Percentiles rank a stretch among this genome's conserved stretches.
phyloP scores from a whole-genome alignment of 2,113 vertebrate genomes.

The Mustelus asterias region DNA sequence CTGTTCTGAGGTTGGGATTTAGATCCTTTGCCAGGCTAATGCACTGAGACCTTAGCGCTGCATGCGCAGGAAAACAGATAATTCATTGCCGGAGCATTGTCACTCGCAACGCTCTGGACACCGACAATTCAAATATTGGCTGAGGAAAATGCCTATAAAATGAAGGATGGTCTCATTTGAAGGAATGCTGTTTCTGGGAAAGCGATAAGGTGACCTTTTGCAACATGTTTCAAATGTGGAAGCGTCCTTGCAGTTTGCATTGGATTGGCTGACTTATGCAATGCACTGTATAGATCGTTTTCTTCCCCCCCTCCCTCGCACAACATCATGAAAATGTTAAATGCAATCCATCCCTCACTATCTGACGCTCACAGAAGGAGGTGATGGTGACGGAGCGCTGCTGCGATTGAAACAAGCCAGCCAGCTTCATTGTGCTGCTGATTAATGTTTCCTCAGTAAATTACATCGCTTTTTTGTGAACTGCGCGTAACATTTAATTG shows the following conservation, averaged over 20 bases:
- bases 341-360: background rate
- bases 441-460: constrained; percentile 9
- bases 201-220: background rate
- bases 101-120: background rate
- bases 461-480: constrained; percentile 5
- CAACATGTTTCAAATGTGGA: background rate
- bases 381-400: background rate
- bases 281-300: background rate
- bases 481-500: constrained; percentile 1
- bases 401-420: background rate
- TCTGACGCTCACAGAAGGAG: background rate
- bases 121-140: background rate
- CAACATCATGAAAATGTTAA: background rate
- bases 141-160: constrained; percentile 16
- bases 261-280: background rate
- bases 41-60: background rate
- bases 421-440: background rate
- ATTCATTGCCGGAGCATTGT: background rate
- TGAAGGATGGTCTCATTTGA: background rate
- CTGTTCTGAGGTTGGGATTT: background rate
- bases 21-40: background rate
- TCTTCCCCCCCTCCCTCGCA: background rate
- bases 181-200: background rate
- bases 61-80: background rate
- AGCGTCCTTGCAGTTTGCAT: background rate